phyloP scores from a whole-genome alignment of 1,140 invertebrate species.

The Argopecten irradians region DNA sequence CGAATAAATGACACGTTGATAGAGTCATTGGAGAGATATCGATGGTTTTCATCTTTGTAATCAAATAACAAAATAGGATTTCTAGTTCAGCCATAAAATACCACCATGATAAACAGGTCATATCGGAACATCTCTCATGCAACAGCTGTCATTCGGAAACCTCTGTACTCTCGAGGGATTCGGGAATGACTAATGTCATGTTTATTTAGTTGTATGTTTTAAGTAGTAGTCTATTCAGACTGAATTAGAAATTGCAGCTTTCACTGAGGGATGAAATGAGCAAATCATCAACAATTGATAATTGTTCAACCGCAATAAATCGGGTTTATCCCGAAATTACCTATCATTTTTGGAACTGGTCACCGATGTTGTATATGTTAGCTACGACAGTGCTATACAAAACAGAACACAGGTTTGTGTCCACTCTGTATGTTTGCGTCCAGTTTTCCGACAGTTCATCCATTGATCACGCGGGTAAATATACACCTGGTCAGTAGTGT shows the following conservation, averaged over 20 bases:
- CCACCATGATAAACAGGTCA: too few relatives aligned
- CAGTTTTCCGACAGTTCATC: background rate
- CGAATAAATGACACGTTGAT: background rate
- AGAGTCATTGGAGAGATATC: background rate
- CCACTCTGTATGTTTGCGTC: background rate
- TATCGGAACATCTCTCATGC: background rate
- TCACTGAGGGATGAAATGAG: too few relatives aligned
- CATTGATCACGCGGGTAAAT: background rate
- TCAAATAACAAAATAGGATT: constrained; percentile 11
- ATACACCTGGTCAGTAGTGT: background rate
- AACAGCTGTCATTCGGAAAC: background rate
- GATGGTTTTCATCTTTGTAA: background rate
- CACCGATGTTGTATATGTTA: too few relatives aligned
- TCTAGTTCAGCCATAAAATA: background rate
- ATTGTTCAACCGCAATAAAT: too few relatives aligned
- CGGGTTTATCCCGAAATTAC: too few relatives aligned
- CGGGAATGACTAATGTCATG: background rate
- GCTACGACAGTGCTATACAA: too few relatives aligned
- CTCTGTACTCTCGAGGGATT: background rate
- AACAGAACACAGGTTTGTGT: too few relatives aligned
- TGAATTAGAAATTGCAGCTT: too few relatives aligned
- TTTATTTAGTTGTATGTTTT: too few relatives aligned
- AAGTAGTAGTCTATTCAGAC: too few relatives aligned
- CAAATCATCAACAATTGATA: too few relatives aligned
- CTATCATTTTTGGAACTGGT: too few relatives aligned